Evolutionary conservation across 2,888 invertebrate species (phyloP).

Genomic region (Drosophila ezoana): DNA sequence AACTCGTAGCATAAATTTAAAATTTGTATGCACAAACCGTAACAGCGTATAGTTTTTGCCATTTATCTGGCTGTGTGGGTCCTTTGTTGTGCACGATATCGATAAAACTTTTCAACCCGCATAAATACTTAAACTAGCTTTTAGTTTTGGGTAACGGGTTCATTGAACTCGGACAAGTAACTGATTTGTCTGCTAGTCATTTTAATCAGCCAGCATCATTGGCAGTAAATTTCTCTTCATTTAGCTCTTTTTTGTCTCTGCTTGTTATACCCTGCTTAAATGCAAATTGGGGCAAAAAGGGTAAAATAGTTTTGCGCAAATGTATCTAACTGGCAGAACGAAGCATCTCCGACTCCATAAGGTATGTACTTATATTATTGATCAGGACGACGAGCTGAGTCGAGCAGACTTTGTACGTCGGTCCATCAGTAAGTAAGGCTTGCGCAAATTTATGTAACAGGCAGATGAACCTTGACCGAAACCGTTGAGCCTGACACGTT

Average conservation of each 20-base stretch:
- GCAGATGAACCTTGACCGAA: no score
- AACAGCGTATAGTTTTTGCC: constrained; percentile 43
- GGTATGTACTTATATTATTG: no score
- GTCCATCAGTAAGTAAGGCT: no score
- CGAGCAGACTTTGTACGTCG: no score
- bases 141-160: constrained; percentile 36
- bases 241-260: constrained; percentile 3
- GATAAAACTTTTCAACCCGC: constrained; percentile 38
- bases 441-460: no score
- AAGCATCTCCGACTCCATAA: background rate
- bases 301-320: background rate
- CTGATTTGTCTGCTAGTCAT: constrained; percentile 18
- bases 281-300: background rate
- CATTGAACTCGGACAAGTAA: constrained; percentile 52
- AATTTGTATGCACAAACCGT: constrained; percentile 52
- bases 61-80: constrained; percentile 45
- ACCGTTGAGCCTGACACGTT: no score
- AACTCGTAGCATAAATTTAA: constrained; percentile 62
- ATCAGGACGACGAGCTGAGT: no score
- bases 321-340: background rate
- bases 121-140: constrained; percentile 30
- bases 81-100: constrained; percentile 36
- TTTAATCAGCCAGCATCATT: constrained; percentile 51
- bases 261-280: background rate
- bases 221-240: constrained; percentile 25